Percentiles rank a stretch among this genome's conserved stretches.
These are phyloP conservation scores for Hippocampus kuda DNA, from an alignment of 2,797 vertebrate genomes.

Conservation along the genomic window DNA sequence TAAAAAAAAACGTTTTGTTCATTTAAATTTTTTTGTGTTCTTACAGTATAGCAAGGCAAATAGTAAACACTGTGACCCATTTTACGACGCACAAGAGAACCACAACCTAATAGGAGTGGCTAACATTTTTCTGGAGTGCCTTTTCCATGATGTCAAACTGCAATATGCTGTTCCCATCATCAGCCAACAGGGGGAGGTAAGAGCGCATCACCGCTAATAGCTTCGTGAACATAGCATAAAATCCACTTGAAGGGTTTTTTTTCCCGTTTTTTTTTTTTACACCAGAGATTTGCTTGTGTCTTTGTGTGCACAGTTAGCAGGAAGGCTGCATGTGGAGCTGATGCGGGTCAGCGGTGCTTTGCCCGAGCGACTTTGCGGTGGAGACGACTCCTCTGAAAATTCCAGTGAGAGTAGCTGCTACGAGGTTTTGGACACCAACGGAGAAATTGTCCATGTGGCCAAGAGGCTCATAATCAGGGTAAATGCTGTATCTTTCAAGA, in stretches of 20 bases:
- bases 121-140: constrained; percentile 93
- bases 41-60: constrained; percentile 69
- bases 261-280: background rate
- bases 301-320: constrained; percentile 74
- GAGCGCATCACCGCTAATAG: background rate
- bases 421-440: constrained; percentile 84
- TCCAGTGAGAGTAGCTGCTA: constrained; percentile 92
- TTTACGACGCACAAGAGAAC: constrained; percentile 95
- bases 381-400: constrained; percentile 94
- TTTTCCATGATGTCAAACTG: constrained; percentile 89
- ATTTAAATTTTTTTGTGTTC: constrained; percentile 7
- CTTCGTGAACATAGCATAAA: background rate
- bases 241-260: background rate
- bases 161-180: constrained; percentile 97
- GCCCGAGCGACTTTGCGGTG: constrained; percentile 77
- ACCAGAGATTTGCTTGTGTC: background rate
- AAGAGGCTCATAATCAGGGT: constrained; percentile 91
- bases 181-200: constrained; percentile 98
- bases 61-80: constrained; percentile 80
- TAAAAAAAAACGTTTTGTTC: background rate
- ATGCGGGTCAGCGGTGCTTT: constrained; percentile 82
- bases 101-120: constrained; percentile 96
- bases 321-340: constrained; percentile 88
- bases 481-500: background rate
- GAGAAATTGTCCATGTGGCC: constrained; percentile 84